Conservation (phyloP, 2,113 vertebrate species). For the Aspidoscelis tigris region DNA sequence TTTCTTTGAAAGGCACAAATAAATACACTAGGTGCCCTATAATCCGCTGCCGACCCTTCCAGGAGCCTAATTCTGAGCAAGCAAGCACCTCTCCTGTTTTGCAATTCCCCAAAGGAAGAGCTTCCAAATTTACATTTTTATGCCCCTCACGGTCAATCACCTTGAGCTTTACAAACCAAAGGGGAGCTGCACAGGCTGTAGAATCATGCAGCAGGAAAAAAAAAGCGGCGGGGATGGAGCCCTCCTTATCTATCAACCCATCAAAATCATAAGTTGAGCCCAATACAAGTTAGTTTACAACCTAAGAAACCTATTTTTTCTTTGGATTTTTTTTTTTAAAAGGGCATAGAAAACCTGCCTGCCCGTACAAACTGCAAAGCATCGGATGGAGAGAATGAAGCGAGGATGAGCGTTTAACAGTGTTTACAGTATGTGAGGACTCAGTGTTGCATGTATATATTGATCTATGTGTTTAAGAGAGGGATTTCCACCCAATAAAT, state of each 20-base stretch:
- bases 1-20: fast-evolving
- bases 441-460: not conserved
- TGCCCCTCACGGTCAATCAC: constrained; percentile 22
- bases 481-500: not conserved
- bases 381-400: not conserved
- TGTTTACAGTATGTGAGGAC: not conserved
- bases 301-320: not conserved
- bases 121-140: constrained; percentile 62
- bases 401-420: not conserved
- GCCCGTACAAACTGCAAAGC: not conserved
- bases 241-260: not conserved
- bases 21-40: not conserved
- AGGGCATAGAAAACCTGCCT: not conserved
- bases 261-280: not conserved
- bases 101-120: constrained; percentile 2
- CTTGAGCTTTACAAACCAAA: constrained; percentile 9
- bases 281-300: not conserved
- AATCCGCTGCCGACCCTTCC: not conserved
- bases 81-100: not conserved
- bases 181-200: constrained; percentile 12
- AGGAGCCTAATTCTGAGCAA: constrained; percentile 25
- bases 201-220: constrained; percentile 17
- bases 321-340: not conserved
- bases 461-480: not conserved
- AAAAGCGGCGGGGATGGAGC: not conserved